phyloP scores from a whole-genome alignment of 2,113 vertebrate species.

The Gavialis gangeticus region DNA sequence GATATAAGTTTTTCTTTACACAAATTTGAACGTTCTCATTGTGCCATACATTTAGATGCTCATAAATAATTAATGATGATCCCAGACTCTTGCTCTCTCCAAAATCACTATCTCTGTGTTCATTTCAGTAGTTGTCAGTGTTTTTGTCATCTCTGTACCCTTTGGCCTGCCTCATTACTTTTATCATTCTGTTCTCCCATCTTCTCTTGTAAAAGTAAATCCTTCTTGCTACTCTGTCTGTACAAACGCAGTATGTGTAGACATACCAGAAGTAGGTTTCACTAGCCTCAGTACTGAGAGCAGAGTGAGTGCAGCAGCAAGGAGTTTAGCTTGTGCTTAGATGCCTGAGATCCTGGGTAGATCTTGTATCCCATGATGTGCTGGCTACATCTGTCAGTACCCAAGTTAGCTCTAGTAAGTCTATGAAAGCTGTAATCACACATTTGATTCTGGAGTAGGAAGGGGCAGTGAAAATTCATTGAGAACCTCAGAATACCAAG shows the following conservation, averaged over 20 bases:
- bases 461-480: not conserved
- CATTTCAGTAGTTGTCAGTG: not conserved
- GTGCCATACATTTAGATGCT: not conserved
- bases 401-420: no score
- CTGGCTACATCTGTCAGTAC: no score
- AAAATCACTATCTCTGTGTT: not conserved
- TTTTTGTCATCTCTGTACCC: not conserved
- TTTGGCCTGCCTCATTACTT: not conserved
- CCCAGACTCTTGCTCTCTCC: not conserved
- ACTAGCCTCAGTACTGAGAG: no score
- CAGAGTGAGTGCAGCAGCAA: no score
- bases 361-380: no score
- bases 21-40: not conserved
- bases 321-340: no score
- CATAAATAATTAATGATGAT: conserved; percentile 44
- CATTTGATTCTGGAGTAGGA: no score
- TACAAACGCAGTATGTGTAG: no score
- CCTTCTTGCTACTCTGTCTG: not conserved
- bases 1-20: not conserved
- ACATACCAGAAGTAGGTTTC: no score
- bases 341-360: no score
- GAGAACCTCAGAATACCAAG: not conserved
- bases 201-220: not conserved
- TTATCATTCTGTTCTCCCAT: not conserved
- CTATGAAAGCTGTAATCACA: no score